Evolutionary conservation across 2,888 invertebrate species (phyloP).

Genomic region (Dicyrtoma fusca): DNA sequence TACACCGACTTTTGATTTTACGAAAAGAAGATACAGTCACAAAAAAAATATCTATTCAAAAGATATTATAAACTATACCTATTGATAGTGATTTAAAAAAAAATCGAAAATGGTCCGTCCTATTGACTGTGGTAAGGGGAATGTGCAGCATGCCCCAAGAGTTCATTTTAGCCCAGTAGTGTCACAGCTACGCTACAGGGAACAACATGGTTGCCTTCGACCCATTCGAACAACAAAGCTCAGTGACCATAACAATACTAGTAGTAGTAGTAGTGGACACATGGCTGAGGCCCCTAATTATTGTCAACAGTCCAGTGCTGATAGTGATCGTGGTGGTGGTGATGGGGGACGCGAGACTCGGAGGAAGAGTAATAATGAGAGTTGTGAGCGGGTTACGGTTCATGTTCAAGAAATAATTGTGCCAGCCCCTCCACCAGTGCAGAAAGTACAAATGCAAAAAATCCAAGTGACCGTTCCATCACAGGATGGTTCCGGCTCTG

Average conservation of each 20-base stretch:
- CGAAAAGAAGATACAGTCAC: too few species aligned
- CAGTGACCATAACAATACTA: background rate
- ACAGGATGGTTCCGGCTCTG: constrained; percentile 15
- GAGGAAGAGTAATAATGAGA: constrained; percentile 17
- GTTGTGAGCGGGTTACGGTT: constrained; percentile 40
- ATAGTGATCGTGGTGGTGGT: constrained; percentile 2
- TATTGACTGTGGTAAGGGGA: constrained; percentile 1
- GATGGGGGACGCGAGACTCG: background rate
- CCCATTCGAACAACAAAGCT: constrained; percentile 53
- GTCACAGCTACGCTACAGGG: constrained; percentile 76
- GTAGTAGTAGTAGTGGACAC: too few species aligned
- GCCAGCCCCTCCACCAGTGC: constrained; percentile 28
- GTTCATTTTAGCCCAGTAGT: constrained; percentile 81
- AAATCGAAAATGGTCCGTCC: constrained; percentile 24
- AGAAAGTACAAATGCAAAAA: constrained; percentile 26
- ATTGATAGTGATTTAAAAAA: too few species aligned
- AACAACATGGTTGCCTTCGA: constrained; percentile 59
- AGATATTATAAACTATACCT: too few species aligned
- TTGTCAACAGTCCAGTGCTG: constrained; percentile 3
- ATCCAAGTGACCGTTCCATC: constrained; percentile 39
- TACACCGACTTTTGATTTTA: too few species aligned
- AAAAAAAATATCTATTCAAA: too few species aligned
- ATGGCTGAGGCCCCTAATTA: background rate
- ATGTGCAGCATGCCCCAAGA: constrained; percentile 15
- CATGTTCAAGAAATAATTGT: constrained; percentile 45